phyloP scores from a whole-genome alignment of 2,888 invertebrate genomes.

The Thera obeliscata region DNA sequence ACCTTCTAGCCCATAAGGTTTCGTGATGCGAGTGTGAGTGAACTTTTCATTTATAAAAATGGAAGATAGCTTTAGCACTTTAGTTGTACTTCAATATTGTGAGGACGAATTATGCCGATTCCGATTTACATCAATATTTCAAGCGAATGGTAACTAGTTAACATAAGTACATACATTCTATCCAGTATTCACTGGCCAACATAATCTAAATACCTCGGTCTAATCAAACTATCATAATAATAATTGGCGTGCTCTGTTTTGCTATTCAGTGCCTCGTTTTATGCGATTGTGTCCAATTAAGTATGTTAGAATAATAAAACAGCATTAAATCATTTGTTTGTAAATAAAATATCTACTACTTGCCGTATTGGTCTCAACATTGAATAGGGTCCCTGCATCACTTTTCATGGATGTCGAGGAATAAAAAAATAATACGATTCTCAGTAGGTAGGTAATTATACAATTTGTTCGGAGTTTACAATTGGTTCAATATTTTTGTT shows the following conservation, averaged over 20 bases:
- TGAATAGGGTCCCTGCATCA: no score
- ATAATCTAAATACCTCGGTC: slow-evolving; percentile 3
- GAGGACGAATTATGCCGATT: background rate
- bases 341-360: no score
- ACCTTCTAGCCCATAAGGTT: no score
- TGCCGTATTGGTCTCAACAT: no score
- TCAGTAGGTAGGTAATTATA: no score
- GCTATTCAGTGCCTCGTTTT: background rate
- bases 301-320: background rate
- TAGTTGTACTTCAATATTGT: no score
- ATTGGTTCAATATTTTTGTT: background rate
- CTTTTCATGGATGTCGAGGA: no score
- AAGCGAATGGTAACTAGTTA: background rate
- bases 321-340: background rate
- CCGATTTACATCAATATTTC: background rate
- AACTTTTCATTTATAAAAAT: no score
- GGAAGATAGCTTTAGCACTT: no score
- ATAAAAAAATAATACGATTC: no score
- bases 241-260: slow-evolving; percentile 8
- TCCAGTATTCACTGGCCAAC: slow-evolving; percentile 9
- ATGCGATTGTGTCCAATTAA: background rate
- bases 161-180: slow-evolving; percentile 1
- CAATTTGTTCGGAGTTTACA: background rate
- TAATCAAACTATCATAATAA: slow-evolving; percentile 8
- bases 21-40: no score